Evolutionary conservation across 2,113 vertebrate species (phyloP).

Genomic region (Vicugna pacos): DNA sequence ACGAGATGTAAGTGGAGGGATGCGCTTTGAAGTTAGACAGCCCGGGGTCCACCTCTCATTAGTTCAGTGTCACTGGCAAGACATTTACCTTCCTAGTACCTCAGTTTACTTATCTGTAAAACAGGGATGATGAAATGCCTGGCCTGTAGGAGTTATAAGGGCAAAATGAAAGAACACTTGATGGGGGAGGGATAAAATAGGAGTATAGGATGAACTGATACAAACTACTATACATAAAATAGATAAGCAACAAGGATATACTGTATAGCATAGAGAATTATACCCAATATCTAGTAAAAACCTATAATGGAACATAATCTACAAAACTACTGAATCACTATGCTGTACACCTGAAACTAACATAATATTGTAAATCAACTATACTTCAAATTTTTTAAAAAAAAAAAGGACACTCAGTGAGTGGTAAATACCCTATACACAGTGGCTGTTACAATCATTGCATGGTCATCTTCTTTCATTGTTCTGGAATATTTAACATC

Average conservation of each 20-base stretch:
- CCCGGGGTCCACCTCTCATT: not conserved
- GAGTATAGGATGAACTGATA: too few relatives aligned
- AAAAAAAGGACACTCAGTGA: not conserved
- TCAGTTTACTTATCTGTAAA: not conserved
- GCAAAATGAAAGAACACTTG: not conserved
- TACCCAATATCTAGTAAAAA: too few relatives aligned
- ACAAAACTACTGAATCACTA: too few relatives aligned
- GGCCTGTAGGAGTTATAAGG: not conserved
- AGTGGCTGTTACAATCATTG: not conserved
- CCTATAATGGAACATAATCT: too few relatives aligned
- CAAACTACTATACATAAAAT: too few relatives aligned
- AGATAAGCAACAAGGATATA: too few relatives aligned
- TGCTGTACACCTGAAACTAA: too few relatives aligned
- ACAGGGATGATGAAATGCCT: not conserved
- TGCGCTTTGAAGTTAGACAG: not conserved
- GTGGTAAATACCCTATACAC: not conserved
- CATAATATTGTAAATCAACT: too few relatives aligned
- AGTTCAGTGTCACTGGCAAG: not conserved
- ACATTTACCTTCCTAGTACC: not conserved
- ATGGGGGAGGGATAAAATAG: too few relatives aligned
- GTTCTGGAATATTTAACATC: not conserved
- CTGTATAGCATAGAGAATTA: too few relatives aligned
- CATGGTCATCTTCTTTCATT: not conserved
- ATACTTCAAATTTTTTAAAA: too few relatives aligned
- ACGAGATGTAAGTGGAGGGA: not conserved